phyloP scores from a whole-genome alignment of 2,888 invertebrate genomes.

The Sinopyrophorus schimmeli region DNA sequence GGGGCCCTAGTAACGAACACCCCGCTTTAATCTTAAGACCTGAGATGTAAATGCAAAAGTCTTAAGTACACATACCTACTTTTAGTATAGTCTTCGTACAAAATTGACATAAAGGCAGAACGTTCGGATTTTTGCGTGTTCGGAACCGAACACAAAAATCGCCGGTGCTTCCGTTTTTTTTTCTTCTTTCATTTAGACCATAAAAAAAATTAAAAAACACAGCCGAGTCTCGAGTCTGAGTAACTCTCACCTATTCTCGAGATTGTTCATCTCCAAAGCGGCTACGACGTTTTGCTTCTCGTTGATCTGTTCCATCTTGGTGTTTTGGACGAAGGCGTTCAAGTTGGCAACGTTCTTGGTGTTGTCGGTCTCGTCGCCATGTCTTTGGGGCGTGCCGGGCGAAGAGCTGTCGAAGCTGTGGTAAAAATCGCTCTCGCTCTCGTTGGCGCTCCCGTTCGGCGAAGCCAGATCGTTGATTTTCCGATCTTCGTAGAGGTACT shows the following conservation, averaged over 20 bases:
- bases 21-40: too few relatives aligned
- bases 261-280: conserved; percentile 47
- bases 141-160: too few relatives aligned
- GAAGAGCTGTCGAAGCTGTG: conserved; percentile 24
- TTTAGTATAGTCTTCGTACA: too few relatives aligned
- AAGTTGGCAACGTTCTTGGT: conserved; percentile 37
- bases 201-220: too few relatives aligned
- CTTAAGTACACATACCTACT: too few relatives aligned
- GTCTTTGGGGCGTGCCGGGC: conserved; percentile 25
- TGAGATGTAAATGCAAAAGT: conserved; percentile 18
- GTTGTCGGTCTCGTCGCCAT: conserved; percentile 6
- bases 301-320: conserved; percentile 14
- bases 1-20: too few relatives aligned
- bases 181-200: too few relatives aligned
- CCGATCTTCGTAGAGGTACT: conserved; percentile 54
- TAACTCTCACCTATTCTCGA: conserved; percentile 47
- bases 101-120: conserved; percentile 17
- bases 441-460: conserved; percentile 3
- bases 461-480: too few relatives aligned
- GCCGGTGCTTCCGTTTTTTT: too few relatives aligned
- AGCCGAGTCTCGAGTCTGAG: too few relatives aligned
- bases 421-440: conserved; percentile 21
- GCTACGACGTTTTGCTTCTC: conserved; percentile 25
- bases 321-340: conserved; percentile 41
- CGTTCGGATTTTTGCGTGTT: too few relatives aligned